Evolutionary conservation across 1,140 invertebrate genomes (phyloP).

Genomic region (Gryllus bimaculatus): DNA sequence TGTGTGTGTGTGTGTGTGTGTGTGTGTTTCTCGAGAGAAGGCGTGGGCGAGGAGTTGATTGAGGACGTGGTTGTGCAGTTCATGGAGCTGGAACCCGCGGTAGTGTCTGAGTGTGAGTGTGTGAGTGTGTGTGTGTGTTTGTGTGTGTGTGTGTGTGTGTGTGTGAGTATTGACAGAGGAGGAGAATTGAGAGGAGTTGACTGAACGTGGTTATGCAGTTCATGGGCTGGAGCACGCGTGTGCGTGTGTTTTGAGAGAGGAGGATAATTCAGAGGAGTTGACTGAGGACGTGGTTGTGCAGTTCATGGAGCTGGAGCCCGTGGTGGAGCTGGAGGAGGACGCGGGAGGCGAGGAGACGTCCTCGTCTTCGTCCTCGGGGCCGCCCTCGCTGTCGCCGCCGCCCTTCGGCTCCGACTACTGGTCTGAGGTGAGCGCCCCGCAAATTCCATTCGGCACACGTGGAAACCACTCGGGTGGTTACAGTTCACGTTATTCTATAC

Average conservation of each 20-base stretch:
- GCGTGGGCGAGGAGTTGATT: too few species aligned
- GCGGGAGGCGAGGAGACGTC: not conserved
- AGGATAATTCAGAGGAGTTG: slow-evolving; percentile 29
- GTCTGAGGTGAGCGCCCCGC: not conserved
- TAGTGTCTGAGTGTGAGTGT: too few species aligned
- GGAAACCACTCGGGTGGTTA: too few species aligned
- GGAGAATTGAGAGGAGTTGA: too few species aligned
- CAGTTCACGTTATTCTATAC: too few species aligned
- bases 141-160: too few species aligned
- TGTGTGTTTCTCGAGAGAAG: too few species aligned
- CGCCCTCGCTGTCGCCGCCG: not conserved
- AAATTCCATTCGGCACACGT: too few species aligned
- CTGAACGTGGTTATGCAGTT: slow-evolving; percentile 26
- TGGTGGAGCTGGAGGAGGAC: not conserved
- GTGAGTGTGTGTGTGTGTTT: too few species aligned
- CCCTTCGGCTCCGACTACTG: not conserved
- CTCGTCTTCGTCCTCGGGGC: not conserved
- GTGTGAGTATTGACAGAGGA: too few species aligned
- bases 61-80: not conserved
- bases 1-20: too few species aligned
- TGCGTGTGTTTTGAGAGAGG: slow-evolving; percentile 31
- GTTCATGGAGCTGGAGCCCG: not conserved
- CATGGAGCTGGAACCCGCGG: not conserved
- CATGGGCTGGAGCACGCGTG: slow-evolving; percentile 35
- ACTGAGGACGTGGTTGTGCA: not conserved